Conservation (phyloP, 2,797 vertebrate genomes). For the Naso thynnoides region DNA sequence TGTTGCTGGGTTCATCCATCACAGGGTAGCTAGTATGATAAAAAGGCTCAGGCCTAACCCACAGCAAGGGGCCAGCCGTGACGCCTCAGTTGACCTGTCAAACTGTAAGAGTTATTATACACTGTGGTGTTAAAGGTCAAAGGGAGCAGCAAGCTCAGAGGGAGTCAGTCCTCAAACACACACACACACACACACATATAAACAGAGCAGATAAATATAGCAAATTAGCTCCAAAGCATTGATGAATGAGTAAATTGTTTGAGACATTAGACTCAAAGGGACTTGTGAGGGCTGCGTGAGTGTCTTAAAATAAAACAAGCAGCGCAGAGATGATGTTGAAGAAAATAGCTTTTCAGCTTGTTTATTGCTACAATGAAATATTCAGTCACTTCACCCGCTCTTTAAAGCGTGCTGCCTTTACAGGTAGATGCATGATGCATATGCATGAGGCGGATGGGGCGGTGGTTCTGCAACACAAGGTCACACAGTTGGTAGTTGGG, state of each 20-base stretch:
- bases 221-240: constrained; percentile 30
- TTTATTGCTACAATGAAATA: constrained; percentile 26
- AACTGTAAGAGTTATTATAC: constrained; percentile 93
- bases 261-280: constrained; percentile 12
- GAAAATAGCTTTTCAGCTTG: constrained; percentile 20
- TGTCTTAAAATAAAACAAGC: constrained; percentile 3
- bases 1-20: constrained; percentile 88
- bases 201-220: constrained; percentile 35
- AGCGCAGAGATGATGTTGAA: constrained; percentile 10
- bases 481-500: constrained; percentile 56
- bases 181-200: constrained; percentile 47
- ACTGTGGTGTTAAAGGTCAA: constrained; percentile 83
- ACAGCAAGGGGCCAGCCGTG: constrained; percentile 90
- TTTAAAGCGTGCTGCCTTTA: constrained; percentile 35
- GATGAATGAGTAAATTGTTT: constrained; percentile 26
- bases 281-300: not conserved
- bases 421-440: constrained; percentile 40
- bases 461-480: constrained; percentile 64
- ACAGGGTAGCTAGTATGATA: constrained; percentile 89
- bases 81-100: constrained; percentile 97
- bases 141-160: constrained; percentile 74
- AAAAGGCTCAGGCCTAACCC: constrained; percentile 93
- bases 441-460: constrained; percentile 38
- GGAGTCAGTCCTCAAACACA: constrained; percentile 72
- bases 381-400: constrained; percentile 18